A percentile compares a stretch with the other conserved stretches of the same genome.
These are phyloP conservation scores for Helicoverpa armigera DNA, from an alignment of 1,140 invertebrate genomes.

Conservation along the genomic window DNA sequence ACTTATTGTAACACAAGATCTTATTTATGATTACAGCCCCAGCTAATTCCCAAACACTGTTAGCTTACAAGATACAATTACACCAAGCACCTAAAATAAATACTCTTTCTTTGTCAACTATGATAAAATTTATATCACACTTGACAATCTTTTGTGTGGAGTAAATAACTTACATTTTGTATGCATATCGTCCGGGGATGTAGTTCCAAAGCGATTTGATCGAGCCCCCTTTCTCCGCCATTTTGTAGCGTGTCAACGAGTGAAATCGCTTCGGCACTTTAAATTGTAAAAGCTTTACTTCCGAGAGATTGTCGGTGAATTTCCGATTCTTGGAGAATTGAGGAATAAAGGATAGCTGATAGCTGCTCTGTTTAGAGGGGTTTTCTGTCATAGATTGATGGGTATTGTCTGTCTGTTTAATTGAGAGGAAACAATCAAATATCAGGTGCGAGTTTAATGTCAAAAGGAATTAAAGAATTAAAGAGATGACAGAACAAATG, in stretches of 20 bases:
- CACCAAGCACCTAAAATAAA: too few species aligned
- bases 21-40: too few species aligned
- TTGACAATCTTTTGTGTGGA: conserved; percentile 12
- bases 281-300: conserved; percentile 45
- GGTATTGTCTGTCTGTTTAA: too few species aligned
- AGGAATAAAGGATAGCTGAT: conserved; percentile 25
- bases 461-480: too few species aligned
- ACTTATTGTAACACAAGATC: too few species aligned
- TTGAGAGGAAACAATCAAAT: too few species aligned
- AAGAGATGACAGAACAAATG: too few species aligned
- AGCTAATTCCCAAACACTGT: too few species aligned
- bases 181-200: conserved; percentile 29
- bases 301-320: conserved; percentile 33
- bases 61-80: too few species aligned
- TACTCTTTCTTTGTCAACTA: background rate
- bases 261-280: conserved; percentile 39
- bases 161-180: conserved; percentile 25
- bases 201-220: conserved; percentile 39
- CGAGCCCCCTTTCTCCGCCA: conserved; percentile 6
- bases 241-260: conserved; percentile 32
- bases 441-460: too few species aligned
- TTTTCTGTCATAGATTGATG: background rate
- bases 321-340: conserved; percentile 1
- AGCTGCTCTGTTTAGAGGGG: background rate
- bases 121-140: background rate